Evolutionary conservation across 1,140 invertebrate species (phyloP).

Genomic region (Nasonia longicornis): DNA sequence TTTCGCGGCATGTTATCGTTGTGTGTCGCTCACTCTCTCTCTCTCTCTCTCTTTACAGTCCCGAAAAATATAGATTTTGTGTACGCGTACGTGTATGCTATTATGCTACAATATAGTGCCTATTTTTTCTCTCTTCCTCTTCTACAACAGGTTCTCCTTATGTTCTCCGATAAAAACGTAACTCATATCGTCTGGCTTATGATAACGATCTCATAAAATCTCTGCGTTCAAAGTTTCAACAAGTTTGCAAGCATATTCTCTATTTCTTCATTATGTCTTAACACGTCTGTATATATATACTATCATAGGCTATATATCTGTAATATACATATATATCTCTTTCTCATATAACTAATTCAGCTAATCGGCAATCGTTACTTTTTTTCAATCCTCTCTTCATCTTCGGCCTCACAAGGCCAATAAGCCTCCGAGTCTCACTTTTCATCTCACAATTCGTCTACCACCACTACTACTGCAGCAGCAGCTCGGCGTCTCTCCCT

Average conservation of each 20-base stretch:
- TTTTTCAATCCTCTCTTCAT: neutral
- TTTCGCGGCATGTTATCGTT: conserved; percentile 21
- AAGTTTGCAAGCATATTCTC: conserved; percentile 27
- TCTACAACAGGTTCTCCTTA: neutral
- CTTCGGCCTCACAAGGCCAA: neutral
- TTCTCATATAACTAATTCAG: neutral
- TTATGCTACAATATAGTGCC: neutral
- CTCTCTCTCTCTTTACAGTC: neutral
- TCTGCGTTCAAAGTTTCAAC: conserved; percentile 37
- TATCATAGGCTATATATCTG: conserved; percentile 10
- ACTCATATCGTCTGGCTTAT: neutral
- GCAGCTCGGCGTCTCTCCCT: neutral
- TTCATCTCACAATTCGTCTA: conserved; percentile 17
- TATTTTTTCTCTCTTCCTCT: neutral
- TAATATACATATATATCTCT: conserved; percentile 20
- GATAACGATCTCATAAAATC: conserved; percentile 42
- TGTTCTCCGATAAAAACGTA: conserved; percentile 14
- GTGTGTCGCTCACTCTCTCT: neutral
- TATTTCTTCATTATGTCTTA: neutral
- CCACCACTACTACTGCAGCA: conserved; percentile 6
- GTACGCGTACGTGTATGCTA: neutral
- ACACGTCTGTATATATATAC: conserved; percentile 1
- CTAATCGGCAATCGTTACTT: neutral
- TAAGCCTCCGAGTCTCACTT: conserved; percentile 24
- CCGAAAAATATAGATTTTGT: conserved; percentile 8